Conservation (phyloP, 2,113 vertebrate genomes). For the Kryptolebias marmoratus region DNA sequence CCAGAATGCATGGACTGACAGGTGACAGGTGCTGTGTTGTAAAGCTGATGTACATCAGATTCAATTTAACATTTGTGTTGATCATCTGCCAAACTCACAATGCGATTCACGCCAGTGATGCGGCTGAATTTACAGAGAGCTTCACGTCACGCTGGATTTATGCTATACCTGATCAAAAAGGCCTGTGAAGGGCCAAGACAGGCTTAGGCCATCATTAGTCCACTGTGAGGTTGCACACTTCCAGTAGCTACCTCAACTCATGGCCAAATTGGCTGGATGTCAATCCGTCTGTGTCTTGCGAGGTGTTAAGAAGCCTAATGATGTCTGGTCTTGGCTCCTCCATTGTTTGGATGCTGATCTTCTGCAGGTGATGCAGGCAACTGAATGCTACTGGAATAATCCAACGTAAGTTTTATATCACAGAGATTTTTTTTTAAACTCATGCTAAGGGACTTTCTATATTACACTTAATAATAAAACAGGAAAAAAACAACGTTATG, state of each 20-base stretch:
- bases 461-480: slow-evolving; percentile 6
- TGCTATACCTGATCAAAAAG: slow-evolving; percentile 76
- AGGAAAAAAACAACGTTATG: slow-evolving; percentile 16
- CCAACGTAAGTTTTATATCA: neutral
- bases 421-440: neutral
- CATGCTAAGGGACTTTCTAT: slow-evolving; percentile 5
- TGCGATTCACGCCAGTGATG: slow-evolving; percentile 54
- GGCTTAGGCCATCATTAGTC: slow-evolving; percentile 78
- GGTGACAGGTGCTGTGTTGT: slow-evolving; percentile 32
- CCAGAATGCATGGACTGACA: slow-evolving; percentile 17
- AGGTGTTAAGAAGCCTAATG: slow-evolving; percentile 75
- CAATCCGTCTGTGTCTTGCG: slow-evolving; percentile 65
- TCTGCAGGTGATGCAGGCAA: slow-evolving; percentile 57
- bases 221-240: slow-evolving; percentile 58
- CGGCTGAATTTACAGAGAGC: slow-evolving; percentile 47
- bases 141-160: slow-evolving; percentile 51
- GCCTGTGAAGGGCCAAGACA: slow-evolving; percentile 66
- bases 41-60: slow-evolving; percentile 32
- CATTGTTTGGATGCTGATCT: slow-evolving; percentile 71
- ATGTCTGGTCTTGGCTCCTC: slow-evolving; percentile 67
- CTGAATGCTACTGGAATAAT: slow-evolving; percentile 29
- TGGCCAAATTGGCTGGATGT: slow-evolving; percentile 77
- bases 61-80: slow-evolving; percentile 34
- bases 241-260: slow-evolving; percentile 59
- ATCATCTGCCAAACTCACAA: slow-evolving; percentile 40